These are phyloP conservation scores for Laterallus jamaicensis DNA, from an alignment of 2,113 vertebrate species.

Conservation along the genomic window DNA sequence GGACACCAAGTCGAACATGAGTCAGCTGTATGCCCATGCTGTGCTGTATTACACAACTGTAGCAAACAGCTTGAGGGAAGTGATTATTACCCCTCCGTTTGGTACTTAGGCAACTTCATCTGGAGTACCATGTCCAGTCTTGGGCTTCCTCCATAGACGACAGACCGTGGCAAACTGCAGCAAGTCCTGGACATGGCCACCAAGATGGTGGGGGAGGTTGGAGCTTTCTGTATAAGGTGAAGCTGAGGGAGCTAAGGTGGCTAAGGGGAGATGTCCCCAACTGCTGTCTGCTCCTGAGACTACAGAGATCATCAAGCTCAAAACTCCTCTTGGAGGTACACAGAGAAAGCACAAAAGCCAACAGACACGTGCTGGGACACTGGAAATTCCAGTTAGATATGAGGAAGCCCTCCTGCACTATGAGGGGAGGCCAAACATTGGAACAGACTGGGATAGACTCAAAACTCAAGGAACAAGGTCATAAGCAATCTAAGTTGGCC, in stretches of 20 bases:
- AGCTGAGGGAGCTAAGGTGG: not conserved
- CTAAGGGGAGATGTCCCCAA: not conserved
- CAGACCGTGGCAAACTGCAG: not conserved
- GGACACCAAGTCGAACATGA: not conserved
- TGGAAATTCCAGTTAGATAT: not conserved
- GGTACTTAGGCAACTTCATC: not conserved
- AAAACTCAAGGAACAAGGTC: not conserved
- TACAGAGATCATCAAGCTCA: not conserved
- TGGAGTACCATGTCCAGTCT: not conserved
- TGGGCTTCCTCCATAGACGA: not conserved
- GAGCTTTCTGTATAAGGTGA: not conserved
- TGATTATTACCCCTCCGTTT: not conserved
- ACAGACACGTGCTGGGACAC: not conserved
- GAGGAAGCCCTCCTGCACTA: not conserved
- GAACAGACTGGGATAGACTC: not conserved
- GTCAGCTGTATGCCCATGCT: not conserved
- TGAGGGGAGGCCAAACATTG: rapidly evolving
- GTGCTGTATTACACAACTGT: not conserved
- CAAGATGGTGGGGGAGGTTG: not conserved
- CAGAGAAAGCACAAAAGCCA: not conserved
- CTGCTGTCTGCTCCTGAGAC: not conserved
- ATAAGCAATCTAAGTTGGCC: not conserved
- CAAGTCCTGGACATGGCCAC: not conserved
- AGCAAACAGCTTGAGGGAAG: not conserved
- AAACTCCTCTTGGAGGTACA: not conserved